Base-by-base conservation (phyloP, 2,797 vertebrate genomes). In the Momotus momota region DNA sequence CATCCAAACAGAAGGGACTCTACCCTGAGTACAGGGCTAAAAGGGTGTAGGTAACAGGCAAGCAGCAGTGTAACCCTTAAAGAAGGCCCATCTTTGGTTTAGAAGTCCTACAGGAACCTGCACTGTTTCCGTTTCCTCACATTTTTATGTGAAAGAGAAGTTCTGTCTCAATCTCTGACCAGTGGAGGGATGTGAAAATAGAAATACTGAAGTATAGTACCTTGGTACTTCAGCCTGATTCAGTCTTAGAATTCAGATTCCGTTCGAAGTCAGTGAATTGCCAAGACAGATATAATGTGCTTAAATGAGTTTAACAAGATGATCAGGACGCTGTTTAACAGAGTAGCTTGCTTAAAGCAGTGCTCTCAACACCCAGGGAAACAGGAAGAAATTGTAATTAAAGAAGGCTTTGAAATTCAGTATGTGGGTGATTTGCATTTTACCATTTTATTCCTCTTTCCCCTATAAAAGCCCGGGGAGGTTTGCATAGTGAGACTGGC, bases 361-460 rank as follows among this genome's bases (percentile, higher is more conserved):
- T 78, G 46, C 65, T 85, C 54, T 38, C 27, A 54, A 86, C 46
- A 78, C 67, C 58, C 35, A 54, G 69, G 54, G 65, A 91, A 90
- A 89, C 60, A 57, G 78, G 92, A 96, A 94, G 86, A 92, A 82
- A 88, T 82, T 80, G 65, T 93, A 95, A 93, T 93, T 95, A 93
- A 96, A 82, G 57, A 54, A 10, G 3, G 71, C 94, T 96, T 93
- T 96, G 85, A 93, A 94, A 94, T 94, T 92, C 84, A 81, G 31
- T 78, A 13, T 64, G 57, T 74, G 84, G 25, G 72, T 94, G 69
- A 96, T 92, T 89, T 94, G 72, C 88, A 93, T 95, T 91, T 91
- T 89, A 46, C 81, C 46, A 62, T 85, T 84, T 82, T 78, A 74
- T 72, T 92, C 41, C 15, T 66, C 27, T 77, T 88, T 80, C 23